Evolutionary conservation across 1,140 invertebrate genomes (phyloP), one percentile per base, ranked within the genome.

Genomic region (Globodera rostochiensis): DNA sequence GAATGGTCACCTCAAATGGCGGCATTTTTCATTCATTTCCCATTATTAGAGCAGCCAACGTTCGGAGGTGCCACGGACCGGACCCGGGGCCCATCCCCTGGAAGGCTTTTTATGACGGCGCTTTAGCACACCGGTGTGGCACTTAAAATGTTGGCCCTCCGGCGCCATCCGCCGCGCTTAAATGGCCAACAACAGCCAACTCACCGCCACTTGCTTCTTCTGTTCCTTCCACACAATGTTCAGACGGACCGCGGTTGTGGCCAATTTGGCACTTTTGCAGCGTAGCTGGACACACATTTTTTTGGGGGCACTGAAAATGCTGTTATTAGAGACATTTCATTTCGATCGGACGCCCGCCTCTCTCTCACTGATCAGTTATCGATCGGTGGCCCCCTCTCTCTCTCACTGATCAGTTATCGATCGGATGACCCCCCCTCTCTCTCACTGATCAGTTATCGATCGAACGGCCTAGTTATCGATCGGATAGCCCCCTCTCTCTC

Each of bases 171-270:
- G 9, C 6, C 5, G 57, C 57, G 13, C 57, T 15, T 60, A 19
- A 19, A 15, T 13, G 5, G 57, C 11, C 15, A 6, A 3, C 57
- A 11, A 3, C 15, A 6, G 15, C 57, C 57, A 60, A 60, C 49
- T 46, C 13, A 79, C 70, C 57, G 57, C 50, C 70, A 69, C 74
- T 21, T 36, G 49, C 21, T 60, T 73, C 71, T 81, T 46, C 69
- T 83, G 83, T 67, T 83, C 82, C 66, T 76, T 73, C 60, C 77
- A 83, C 46, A 67, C 21, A 47, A 83, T 84, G 70, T 84, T 83
- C 47, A 83, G 73, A n/a, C 66, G 66, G n/a, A 84, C 75, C 47
- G 73, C 50, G 19, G 64, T 46, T 36, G 49, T 36, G 4, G 25
- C 46, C 49, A 13, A 13, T 71, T 84, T 36, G n/a, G 82, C 21